A percentile compares a stretch with the other conserved stretches of the same genome.
Conservation (phyloP, 2,113 vertebrate genomes). For the Alectura lathami region DNA sequence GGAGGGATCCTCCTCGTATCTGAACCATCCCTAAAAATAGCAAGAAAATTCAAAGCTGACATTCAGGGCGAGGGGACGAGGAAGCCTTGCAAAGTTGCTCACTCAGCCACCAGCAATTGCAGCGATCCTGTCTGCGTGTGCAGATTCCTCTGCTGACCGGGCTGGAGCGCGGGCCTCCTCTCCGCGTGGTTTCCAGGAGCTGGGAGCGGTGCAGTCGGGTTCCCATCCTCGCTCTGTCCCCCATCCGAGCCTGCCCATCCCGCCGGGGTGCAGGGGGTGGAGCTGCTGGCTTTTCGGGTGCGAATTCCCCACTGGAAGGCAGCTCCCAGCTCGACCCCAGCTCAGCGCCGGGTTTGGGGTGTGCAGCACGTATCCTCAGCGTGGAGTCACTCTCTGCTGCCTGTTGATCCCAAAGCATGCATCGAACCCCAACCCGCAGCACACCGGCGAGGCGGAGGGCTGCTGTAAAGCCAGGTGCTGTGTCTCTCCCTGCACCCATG, state of each 20-base stretch:
- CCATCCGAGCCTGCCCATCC: not conserved
- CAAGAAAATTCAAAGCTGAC: slow-evolving; percentile 68
- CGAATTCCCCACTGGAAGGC: too few species aligned
- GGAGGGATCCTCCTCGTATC: slow-evolving; percentile 26
- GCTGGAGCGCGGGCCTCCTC: slow-evolving; percentile 44
- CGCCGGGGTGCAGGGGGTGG: fast-evolving
- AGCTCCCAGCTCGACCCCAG: not conserved
- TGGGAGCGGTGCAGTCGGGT: not conserved
- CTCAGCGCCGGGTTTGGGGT: not conserved
- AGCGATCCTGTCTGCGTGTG: slow-evolving; percentile 67
- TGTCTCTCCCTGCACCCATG: slow-evolving; percentile 44
- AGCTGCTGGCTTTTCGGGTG: not conserved
- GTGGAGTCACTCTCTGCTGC: not conserved
- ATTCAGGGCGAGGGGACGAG: slow-evolving; percentile 57
- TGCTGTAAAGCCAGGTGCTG: slow-evolving; percentile 9
- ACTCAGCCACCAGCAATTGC: slow-evolving; percentile 61
- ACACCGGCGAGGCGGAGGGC: not conserved
- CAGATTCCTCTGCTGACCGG: slow-evolving; percentile 69
- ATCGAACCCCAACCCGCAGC: not conserved
- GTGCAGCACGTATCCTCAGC: fast-evolving
- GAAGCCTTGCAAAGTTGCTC: slow-evolving; percentile 66
- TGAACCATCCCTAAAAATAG: slow-evolving; percentile 63
- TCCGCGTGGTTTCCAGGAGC: not conserved
- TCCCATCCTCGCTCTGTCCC: not conserved
- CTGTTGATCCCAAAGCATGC: not conserved